Conservation (phyloP, 2,888 invertebrate species). For the Helobdella robusta region DNA sequence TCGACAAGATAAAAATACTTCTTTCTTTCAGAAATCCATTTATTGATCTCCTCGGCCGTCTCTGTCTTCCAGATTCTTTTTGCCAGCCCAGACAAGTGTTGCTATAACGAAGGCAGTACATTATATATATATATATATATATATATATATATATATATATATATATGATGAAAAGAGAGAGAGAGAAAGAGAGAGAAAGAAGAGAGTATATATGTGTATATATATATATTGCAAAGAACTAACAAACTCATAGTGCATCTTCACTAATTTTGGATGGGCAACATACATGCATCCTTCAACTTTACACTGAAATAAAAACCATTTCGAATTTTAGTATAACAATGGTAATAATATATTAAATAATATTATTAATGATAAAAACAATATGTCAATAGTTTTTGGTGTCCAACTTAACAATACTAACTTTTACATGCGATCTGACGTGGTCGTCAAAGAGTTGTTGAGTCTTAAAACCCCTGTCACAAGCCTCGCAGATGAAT, state of each 20-base stretch:
- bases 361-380: neutral
- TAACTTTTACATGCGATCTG: slow-evolving; percentile 60
- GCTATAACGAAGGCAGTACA: slow-evolving; percentile 44
- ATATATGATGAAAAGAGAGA: neutral
- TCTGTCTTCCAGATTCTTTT: slow-evolving; percentile 65
- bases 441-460: slow-evolving; percentile 61
- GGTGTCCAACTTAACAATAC: neutral
- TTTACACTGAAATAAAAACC: slow-evolving; percentile 55
- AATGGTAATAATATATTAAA: neutral
- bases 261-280: slow-evolving; percentile 68
- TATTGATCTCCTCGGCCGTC: slow-evolving; percentile 70
- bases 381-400: neutral
- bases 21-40: slow-evolving; percentile 74
- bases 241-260: slow-evolving; percentile 66
- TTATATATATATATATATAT: neutral
- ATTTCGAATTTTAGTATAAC: neutral
- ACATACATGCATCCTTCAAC: slow-evolving; percentile 70
- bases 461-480: slow-evolving; percentile 60
- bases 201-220: too few relatives aligned
- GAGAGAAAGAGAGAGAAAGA: neutral
- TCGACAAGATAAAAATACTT: slow-evolving; percentile 46
- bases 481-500: slow-evolving; percentile 63
- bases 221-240: too few relatives aligned
- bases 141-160: too few relatives aligned
- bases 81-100: slow-evolving; percentile 74